These are phyloP conservation scores for Thalpophila matura DNA, from an alignment of 2,888 invertebrate genomes.

Conservation along the genomic window DNA sequence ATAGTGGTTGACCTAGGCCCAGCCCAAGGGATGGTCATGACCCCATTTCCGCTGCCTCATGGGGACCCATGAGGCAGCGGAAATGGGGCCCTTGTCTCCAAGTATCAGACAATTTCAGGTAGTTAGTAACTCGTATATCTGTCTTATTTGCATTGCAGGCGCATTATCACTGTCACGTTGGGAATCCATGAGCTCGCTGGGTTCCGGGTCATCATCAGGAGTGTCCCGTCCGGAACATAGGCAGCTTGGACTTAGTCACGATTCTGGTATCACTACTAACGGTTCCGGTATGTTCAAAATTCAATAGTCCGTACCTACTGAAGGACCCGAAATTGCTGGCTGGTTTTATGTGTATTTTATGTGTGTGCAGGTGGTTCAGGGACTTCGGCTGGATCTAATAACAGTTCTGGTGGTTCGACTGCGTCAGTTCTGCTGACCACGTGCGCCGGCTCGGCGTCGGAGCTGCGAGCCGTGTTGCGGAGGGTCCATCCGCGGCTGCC, in stretches of 20 bases:
- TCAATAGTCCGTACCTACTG: background rate
- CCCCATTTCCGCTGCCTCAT: too few species aligned
- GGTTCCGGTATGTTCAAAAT: conserved; percentile 77
- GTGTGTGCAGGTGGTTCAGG: conserved; percentile 70
- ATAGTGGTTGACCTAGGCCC: too few species aligned
- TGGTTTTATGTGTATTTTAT: background rate
- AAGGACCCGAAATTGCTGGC: background rate
- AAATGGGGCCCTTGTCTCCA: too few species aligned
- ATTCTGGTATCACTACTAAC: conserved; percentile 87
- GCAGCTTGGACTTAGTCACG: conserved; percentile 84
- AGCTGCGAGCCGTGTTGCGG: conserved; percentile 94
- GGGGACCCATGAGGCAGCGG: too few species aligned
- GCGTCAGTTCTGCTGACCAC: conserved; percentile 93
- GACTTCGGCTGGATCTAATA: conserved; percentile 77
- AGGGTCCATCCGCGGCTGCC: conserved; percentile 90
- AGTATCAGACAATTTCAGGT: too few species aligned
- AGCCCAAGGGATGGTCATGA: too few species aligned
- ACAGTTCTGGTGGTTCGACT: conserved; percentile 71
- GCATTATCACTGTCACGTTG: conserved; percentile 96
- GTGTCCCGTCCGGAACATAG: conserved; percentile 80
- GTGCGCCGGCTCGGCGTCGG: conserved; percentile 96
- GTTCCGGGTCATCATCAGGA: conserved; percentile 87
- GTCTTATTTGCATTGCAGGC: conserved; percentile 85
- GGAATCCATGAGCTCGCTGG: conserved; percentile 93
- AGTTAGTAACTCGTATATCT: too few species aligned